Conservation (phyloP, 2,113 vertebrate species). For the Siniperca chuatsi region DNA sequence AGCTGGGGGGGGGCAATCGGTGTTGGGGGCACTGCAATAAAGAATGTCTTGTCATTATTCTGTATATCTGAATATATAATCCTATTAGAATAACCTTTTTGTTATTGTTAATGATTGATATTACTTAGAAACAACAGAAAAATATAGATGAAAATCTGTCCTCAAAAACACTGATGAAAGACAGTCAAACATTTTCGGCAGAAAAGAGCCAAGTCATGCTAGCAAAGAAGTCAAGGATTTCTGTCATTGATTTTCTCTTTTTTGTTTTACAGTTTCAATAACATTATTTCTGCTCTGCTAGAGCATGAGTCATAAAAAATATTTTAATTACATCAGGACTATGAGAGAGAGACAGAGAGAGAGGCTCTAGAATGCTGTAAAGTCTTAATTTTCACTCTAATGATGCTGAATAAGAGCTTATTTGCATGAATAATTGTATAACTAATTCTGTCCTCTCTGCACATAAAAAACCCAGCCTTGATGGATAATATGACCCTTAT, state of each 20-base stretch:
- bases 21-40: conserved; percentile 90
- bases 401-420: conserved; percentile 60
- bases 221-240: conserved; percentile 52
- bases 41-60: background rate
- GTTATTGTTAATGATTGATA: background rate
- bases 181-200: conserved; percentile 6
- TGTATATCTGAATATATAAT: background rate
- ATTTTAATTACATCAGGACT: conserved; percentile 65
- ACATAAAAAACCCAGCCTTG: conserved; percentile 41
- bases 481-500: conserved; percentile 61
- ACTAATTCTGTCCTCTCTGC: conserved; percentile 60
- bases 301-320: conserved; percentile 56
- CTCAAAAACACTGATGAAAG: background rate
- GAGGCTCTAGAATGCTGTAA: conserved; percentile 38
- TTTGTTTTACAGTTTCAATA: conserved; percentile 57
- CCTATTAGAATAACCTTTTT: background rate
- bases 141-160: background rate
- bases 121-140: background rate
- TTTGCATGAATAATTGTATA: conserved; percentile 73
- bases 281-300: conserved; percentile 59
- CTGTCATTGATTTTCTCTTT: conserved; percentile 33
- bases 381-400: conserved; percentile 62
- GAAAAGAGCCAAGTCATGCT: conserved; percentile 3
- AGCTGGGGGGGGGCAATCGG: conserved; percentile 94
- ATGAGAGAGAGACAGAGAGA: conserved; percentile 34